Base-by-base conservation (phyloP, 2,113 vertebrate genomes). In the Brachypteracias leptosomus region DNA sequence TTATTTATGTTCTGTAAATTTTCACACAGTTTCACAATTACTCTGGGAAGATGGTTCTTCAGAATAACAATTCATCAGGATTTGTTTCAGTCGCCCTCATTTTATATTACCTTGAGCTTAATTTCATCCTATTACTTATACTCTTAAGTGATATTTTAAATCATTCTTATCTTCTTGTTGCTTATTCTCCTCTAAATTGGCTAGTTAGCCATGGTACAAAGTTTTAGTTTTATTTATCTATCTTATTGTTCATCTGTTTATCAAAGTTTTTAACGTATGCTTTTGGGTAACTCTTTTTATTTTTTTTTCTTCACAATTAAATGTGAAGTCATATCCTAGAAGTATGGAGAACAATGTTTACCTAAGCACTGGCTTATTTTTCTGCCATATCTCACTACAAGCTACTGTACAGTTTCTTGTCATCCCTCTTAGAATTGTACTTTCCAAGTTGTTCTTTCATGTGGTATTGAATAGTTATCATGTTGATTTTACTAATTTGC, bases 51-150 rank as follows among this genome's bases (percentile, higher is more conserved):
- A 21, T 11, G 18, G 12, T 78, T 86, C 42, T 86, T 92, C 72
- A 86, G 90, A 96, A 71, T 51, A 82, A 54, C n/a, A 85, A 11
- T 92, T 94, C 59, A 74, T 83, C 20, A 55, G 29, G 76, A 51
- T 94, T 87, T 91, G 38, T 77, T 75, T 78, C 42, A 78, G 92
- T 95, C 81, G 79, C 35, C 38, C 40, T 75, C n/a, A 51, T 84
- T 92, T 93, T 84, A 67, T 81, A 55, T 33, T 90, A 86, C 44
- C 47, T 65, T 75, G 54, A 94, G 24, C 58, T 95, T 89, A 85
- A 85, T 91, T 95, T 89, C 24, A 59, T 85, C 44, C 44, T 70
- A 59, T 83, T 90, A 85, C 67, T 83, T 90, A 33, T 21, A 86
- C 17, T 85, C n/a, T 58, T 81, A 81, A 61, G 28, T 85, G 52